phyloP scores from a whole-genome alignment of 2,888 invertebrate genomes.

The Scaptomyza reducta region DNA sequence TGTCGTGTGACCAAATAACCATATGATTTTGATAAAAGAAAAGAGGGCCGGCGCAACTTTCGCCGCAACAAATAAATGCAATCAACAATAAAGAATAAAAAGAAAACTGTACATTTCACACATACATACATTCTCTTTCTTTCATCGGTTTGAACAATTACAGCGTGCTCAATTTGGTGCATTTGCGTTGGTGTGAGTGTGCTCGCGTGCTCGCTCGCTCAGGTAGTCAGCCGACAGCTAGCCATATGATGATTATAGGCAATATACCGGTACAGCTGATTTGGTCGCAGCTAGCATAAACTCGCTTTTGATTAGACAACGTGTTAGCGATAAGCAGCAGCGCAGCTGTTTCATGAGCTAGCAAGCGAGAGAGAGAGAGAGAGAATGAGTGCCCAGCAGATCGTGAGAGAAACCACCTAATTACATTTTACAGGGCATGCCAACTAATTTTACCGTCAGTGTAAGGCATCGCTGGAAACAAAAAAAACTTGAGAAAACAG shows the following conservation, averaged over 20 bases:
- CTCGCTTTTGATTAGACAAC: conserved; percentile 51
- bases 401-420: conserved; percentile 17
- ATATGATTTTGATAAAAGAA: conserved; percentile 73
- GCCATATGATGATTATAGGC: conserved; percentile 73
- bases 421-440: not conserved
- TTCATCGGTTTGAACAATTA: conserved; percentile 8
- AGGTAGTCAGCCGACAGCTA: conserved; percentile 43
- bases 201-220: conserved; percentile 11
- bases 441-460: conserved; percentile 49
- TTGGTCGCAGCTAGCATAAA: conserved; percentile 62
- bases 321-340: conserved; percentile 42
- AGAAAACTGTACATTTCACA: conserved; percentile 62
- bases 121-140: conserved; percentile 13
- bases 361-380: not conserved
- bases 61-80: conserved; percentile 30
- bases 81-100: conserved; percentile 28
- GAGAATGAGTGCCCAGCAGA: conserved; percentile 28
- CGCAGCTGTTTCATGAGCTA: conserved; percentile 52
- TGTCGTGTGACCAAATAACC: conserved; percentile 46
- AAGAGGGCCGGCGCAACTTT: conserved; percentile 49
- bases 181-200: conserved; percentile 16
- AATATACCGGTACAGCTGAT: conserved; percentile 79
- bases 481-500: conserved; percentile 54
- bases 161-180: conserved; percentile 15
- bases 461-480: conserved; percentile 27